Conservation (phyloP, 1,140 invertebrate genomes). For the Phymastichus coffea region DNA sequence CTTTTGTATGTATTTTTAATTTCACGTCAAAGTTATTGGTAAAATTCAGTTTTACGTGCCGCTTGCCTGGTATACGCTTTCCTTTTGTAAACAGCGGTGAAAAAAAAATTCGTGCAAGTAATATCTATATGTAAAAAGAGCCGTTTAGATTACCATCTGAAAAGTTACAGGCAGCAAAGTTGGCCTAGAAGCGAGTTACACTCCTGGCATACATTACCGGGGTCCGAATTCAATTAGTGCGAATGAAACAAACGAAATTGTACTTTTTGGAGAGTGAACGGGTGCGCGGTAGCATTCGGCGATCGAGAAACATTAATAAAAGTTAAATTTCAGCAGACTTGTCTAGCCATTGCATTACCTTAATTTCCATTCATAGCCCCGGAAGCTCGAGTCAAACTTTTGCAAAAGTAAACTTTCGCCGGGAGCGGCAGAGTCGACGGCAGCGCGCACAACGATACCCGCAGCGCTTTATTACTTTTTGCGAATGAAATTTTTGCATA, state of each 20-base stretch:
- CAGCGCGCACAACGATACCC: conserved; percentile 7
- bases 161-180: too few relatives aligned
- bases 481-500: conserved; percentile 18
- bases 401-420: conserved; percentile 19
- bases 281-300: not conserved
- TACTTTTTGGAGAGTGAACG: not conserved
- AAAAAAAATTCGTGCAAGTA: too few relatives aligned
- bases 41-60: too few relatives aligned
- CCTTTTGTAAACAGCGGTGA: too few relatives aligned
- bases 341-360: conserved; percentile 12
- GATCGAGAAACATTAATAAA: conserved; percentile 12
- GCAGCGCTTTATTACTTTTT: conserved; percentile 18
- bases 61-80: too few relatives aligned
- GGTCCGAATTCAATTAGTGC: not conserved
- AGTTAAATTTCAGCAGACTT: conserved; percentile 10
- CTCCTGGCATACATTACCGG: not conserved
- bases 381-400: conserved; percentile 14
- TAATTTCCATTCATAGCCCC: conserved; percentile 25
- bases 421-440: too few relatives aligned
- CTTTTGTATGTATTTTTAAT: too few relatives aligned
- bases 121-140: too few relatives aligned
- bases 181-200: not conserved
- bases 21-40: too few relatives aligned
- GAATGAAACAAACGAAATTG: not conserved
- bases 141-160: too few relatives aligned